Conservation (phyloP, 2,888 invertebrate species). For the Eupeodes latifasciatus region DNA sequence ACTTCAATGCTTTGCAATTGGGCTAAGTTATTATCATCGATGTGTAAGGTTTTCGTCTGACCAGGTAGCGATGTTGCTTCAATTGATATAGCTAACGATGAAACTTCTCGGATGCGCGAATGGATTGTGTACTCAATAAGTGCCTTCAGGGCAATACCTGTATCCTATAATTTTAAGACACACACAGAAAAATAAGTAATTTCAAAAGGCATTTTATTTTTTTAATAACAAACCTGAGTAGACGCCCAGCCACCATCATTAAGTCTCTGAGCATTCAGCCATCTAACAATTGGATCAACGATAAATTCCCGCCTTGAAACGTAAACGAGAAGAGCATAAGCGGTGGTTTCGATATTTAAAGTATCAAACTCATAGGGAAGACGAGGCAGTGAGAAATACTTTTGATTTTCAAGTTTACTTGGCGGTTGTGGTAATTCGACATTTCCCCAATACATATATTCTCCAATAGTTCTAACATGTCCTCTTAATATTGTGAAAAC, state of each 20-base stretch:
- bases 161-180: slow-evolving; percentile 86
- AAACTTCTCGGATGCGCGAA: slow-evolving; percentile 93
- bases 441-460: slow-evolving; percentile 94
- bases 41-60: slow-evolving; percentile 87
- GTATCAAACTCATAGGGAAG: slow-evolving; percentile 95
- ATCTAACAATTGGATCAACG: slow-evolving; percentile 94
- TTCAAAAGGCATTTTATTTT: slow-evolving; percentile 78
- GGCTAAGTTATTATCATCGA: slow-evolving; percentile 91
- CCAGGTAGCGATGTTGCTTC: slow-evolving; percentile 93
- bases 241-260: slow-evolving; percentile 95
- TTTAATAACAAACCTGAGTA: slow-evolving; percentile 86
- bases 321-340: slow-evolving; percentile 95
- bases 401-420: slow-evolving; percentile 94
- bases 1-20: slow-evolving; percentile 91
- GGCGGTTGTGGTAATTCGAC: slow-evolving; percentile 92
- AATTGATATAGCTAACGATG: slow-evolving; percentile 90
- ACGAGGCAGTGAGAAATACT: slow-evolving; percentile 94
- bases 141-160: slow-evolving; percentile 94
- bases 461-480: slow-evolving; percentile 89
- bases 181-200: slow-evolving; percentile 15
- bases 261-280: slow-evolving; percentile 94
- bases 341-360: slow-evolving; percentile 96
- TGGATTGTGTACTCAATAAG: slow-evolving; percentile 95
- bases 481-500: slow-evolving; percentile 90
- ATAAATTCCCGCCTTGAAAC: slow-evolving; percentile 92